Percentiles rank a stretch among this genome's conserved stretches.
Conservation (phyloP, 1,140 invertebrate species). For the Asbolus verrucosus region DNA sequence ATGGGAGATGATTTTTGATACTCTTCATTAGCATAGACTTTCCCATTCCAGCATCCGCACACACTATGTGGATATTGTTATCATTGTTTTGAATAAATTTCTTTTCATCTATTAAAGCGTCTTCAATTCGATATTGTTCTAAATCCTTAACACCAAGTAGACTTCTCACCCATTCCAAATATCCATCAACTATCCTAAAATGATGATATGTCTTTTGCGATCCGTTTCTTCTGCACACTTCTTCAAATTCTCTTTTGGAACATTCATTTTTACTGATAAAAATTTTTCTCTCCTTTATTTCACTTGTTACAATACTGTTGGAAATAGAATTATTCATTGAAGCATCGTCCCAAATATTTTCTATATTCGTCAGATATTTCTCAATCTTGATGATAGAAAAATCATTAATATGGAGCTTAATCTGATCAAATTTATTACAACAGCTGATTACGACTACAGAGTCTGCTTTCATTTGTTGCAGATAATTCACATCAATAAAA, state of each 20-base stretch:
- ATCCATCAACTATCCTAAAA: not conserved
- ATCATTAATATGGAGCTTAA: not conserved
- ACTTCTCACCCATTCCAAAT: not conserved
- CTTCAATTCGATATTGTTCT: not conserved
- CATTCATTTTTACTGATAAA: not conserved
- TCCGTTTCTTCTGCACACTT: not conserved
- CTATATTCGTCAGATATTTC: not conserved
- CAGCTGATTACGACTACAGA: not conserved
- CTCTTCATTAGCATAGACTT: constrained; percentile 8
- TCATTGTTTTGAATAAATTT: not conserved
- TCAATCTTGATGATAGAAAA: too few relatives aligned
- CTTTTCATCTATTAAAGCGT: not conserved
- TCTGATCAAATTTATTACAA: not conserved
- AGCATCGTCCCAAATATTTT: not conserved
- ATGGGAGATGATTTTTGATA: not conserved
- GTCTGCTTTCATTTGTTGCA: not conserved
- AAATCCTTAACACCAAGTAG: not conserved
- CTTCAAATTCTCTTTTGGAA: not conserved
- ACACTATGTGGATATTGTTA: not conserved
- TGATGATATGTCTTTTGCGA: not conserved
- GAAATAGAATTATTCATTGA: not conserved
- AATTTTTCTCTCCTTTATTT: not conserved
- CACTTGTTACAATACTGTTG: not conserved
- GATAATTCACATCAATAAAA: not conserved
- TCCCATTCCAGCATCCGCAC: constrained; percentile 8